phyloP scores from a whole-genome alignment of 2,797 vertebrate genomes.

The Hyperoplus immaculatus region DNA sequence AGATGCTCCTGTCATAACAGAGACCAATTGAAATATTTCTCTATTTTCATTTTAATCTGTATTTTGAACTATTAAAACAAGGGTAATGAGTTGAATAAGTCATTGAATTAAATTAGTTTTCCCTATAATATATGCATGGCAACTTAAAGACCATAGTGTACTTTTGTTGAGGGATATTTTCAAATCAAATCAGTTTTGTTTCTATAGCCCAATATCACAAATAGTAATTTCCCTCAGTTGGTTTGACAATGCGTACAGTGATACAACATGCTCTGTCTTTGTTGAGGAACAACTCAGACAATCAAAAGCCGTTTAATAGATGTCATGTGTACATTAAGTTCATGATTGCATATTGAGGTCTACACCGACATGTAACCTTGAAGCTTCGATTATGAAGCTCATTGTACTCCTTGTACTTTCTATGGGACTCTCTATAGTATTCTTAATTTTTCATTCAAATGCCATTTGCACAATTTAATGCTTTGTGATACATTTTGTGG shows the following conservation, averaged over 20 bases:
- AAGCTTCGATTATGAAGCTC: background rate
- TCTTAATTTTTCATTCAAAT: background rate
- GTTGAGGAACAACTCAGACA: too few relatives aligned
- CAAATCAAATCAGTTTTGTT: background rate
- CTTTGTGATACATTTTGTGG: slow-evolving; percentile 10
- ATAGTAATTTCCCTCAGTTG: too few relatives aligned
- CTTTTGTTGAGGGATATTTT: background rate
- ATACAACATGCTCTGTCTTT: too few relatives aligned
- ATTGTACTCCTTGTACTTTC: background rate
- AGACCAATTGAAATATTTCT: background rate
- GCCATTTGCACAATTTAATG: slow-evolving; percentile 8
- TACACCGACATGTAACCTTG: background rate
- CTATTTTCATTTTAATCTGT: slow-evolving; percentile 8
- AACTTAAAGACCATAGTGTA: background rate
- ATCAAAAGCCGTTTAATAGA: too few relatives aligned
- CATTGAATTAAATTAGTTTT: background rate
- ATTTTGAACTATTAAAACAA: background rate
- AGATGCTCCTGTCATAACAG: background rate
- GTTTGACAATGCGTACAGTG: too few relatives aligned
- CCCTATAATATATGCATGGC: background rate
- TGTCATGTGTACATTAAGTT: background rate
- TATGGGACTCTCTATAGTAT: too few relatives aligned
- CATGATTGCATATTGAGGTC: background rate
- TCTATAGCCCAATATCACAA: too few relatives aligned
- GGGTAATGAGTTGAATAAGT: too few relatives aligned